Base-by-base conservation (phyloP, 2,797 vertebrate species). In the Pygocentrus nattereri region DNA sequence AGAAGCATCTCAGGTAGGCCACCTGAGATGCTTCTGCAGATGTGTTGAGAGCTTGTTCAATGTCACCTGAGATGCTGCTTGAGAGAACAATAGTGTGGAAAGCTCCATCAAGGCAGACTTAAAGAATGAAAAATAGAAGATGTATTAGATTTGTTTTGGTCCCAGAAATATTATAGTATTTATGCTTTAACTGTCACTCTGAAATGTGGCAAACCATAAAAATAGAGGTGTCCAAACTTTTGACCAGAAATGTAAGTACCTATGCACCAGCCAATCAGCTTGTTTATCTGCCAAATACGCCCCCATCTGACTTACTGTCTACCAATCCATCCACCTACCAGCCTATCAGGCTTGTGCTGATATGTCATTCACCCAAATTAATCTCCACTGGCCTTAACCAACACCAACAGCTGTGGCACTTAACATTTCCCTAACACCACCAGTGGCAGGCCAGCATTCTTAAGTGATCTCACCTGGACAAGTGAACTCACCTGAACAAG, bases 401-500 rank as follows among this genome's bases (percentile, higher is more conserved):
- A 68, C 71, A 81, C 79, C 74, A 78, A 56, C 76, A 79, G 47
- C 77, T 79, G 77, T 54, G 82, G 82, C 23, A 79, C 75, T 62
- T 79, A 54, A 67, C 72, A 79, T 83, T 79, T 79, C 82, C 82
- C 81, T 82, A 85, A 87, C 76, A 64, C 72, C 72, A 44, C 75
- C 69, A 50, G 71, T 38, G 64, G 70, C 70, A 50, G 70, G 19
- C 49, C 2, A 44, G 44, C 30, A 76, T 85, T 79, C 83, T 64
- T 83, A 85, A 86, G 72, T 79, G 56, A 71, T 80, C 65, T 69
- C 78, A 84, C 86, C 82, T 72, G 74, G 80, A 82, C 82, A 81
- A 81, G 76, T 79, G 74, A 85, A 80, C 78, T 78, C 61, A 80
- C 80, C 74, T 27, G 25, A 58, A 30, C 58, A 15, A 21, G 61